Conservation (phyloP, 2,797 vertebrate genomes). For the Thaleichthys pacificus region DNA sequence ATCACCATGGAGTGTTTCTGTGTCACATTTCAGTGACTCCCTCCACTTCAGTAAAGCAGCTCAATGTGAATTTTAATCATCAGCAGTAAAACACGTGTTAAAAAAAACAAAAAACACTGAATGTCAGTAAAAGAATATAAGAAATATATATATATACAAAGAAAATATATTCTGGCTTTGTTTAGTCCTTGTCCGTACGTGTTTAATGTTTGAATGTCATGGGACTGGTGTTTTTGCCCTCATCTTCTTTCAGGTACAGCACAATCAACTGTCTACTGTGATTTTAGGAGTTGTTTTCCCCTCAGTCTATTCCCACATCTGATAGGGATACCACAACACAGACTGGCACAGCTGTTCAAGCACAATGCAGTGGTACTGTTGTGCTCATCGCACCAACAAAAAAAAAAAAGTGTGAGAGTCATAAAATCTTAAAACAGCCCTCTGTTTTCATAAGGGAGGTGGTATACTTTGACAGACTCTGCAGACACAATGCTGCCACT, state of each 20-base stretch:
- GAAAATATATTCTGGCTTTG: neutral
- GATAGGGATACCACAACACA: constrained; percentile 6
- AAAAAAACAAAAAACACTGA: too few relatives aligned
- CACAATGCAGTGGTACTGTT: neutral
- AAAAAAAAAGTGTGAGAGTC: constrained; percentile 10
- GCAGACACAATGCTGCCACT: neutral
- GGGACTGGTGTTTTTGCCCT: too few relatives aligned
- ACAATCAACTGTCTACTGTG: neutral
- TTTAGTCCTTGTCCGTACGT: too few relatives aligned
- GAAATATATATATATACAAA: too few relatives aligned
- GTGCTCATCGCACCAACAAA: neutral
- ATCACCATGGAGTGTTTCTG: neutral
- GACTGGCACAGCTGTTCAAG: constrained; percentile 5
- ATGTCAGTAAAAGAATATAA: too few relatives aligned
- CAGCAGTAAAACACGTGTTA: too few relatives aligned
- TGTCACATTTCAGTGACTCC: neutral
- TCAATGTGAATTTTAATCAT: neutral
- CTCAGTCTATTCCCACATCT: neutral
- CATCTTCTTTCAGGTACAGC: too few relatives aligned
- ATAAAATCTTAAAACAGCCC: constrained; percentile 6
- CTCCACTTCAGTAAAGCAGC: neutral
- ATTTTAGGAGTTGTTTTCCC: neutral
- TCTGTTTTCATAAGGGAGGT: constrained; percentile 1
- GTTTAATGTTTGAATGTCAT: too few relatives aligned
- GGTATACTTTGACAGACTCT: neutral